Evolutionary conservation across 2,888 invertebrate genomes (phyloP).

Genomic region (Automeris io): DNA sequence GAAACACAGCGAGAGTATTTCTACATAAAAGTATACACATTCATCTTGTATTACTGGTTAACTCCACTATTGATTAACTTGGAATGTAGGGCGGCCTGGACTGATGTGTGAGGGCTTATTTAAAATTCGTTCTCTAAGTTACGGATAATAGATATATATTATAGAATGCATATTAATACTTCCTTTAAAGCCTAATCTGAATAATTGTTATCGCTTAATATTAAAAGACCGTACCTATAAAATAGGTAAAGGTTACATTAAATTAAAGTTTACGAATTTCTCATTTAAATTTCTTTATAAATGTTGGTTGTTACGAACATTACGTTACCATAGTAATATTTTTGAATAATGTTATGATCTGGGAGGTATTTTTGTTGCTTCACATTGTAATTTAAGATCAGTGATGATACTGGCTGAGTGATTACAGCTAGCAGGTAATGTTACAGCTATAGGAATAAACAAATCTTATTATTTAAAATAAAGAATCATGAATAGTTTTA

Average conservation of each 20-base stretch:
- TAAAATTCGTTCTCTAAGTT: slow-evolving; percentile 12
- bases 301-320: neutral
- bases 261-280: neutral
- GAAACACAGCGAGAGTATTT: neutral
- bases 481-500: too few relatives aligned
- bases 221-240: neutral
- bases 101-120: slow-evolving; percentile 16
- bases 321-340: neutral
- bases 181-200: slow-evolving; percentile 8
- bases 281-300: neutral
- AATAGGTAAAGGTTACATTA: neutral
- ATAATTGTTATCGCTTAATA: slow-evolving; percentile 10
- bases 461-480: too few relatives aligned
- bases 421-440: too few relatives aligned
- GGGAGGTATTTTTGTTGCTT: slow-evolving; percentile 2
- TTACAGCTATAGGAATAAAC: too few relatives aligned
- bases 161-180: slow-evolving; percentile 12
- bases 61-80: slow-evolving; percentile 25
- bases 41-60: slow-evolving; percentile 13
- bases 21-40: slow-evolving; percentile 16
- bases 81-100: slow-evolving; percentile 21
- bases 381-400: too few relatives aligned
- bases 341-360: neutral
- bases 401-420: too few relatives aligned
- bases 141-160: slow-evolving; percentile 14